A percentile compares a stretch with the other conserved stretches of the same genome.
These are phyloP conservation scores for Lithobius niger DNA, from an alignment of 1,140 invertebrate genomes.

Conservation along the genomic window DNA sequence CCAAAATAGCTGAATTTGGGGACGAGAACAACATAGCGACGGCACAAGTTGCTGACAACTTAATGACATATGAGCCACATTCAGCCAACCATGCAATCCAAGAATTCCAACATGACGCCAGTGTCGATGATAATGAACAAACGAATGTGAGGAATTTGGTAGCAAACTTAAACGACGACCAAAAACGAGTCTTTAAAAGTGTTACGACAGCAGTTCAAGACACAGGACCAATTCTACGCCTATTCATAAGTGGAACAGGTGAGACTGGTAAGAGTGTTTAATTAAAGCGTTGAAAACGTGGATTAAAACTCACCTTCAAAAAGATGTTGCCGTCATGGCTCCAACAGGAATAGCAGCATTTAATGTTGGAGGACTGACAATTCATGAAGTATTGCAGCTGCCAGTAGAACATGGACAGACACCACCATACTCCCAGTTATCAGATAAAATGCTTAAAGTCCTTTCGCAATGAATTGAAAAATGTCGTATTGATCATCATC, in stretches of 20 bases:
- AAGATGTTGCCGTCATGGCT: conserved; percentile 8
- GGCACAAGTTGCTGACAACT: not conserved
- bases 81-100: not conserved
- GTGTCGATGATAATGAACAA: not conserved
- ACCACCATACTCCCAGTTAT: conserved; percentile 1
- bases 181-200: not conserved
- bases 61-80: not conserved
- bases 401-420: conserved; percentile 8
- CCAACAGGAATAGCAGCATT: conserved; percentile 15
- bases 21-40: too few species aligned
- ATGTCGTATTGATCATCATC: conserved; percentile 9
- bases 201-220: not conserved
- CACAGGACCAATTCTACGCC: not conserved
- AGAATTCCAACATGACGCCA: not conserved
- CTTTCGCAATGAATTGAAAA: conserved; percentile 4
- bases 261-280: conserved; percentile 8
- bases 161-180: not conserved
- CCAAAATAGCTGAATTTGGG: too few species aligned
- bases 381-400: conserved; percentile 13
- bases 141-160: not conserved
- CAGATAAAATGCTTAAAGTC: conserved; percentile 3
- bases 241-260: conserved; percentile 5
- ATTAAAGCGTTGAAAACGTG: conserved; percentile 1
- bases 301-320: conserved; percentile 1
- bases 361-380: conserved; percentile 12